A percentile compares a stretch with the other conserved stretches of the same genome.
Conservation (phyloP, 2,888 invertebrate genomes). For the Tiphia femorata region DNA sequence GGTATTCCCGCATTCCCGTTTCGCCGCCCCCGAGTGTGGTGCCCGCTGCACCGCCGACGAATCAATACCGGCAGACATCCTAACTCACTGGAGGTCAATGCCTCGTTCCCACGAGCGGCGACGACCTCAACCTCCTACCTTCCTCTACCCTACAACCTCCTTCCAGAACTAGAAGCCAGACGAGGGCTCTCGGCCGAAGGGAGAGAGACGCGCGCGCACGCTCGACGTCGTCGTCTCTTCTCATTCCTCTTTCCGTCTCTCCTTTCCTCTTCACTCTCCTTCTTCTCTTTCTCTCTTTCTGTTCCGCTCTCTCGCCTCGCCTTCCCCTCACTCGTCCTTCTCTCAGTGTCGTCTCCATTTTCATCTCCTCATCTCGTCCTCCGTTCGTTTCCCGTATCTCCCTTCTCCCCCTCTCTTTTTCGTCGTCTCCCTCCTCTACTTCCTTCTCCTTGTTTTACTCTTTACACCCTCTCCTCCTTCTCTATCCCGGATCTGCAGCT, state of each 20-base stretch:
- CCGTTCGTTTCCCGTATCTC: conserved; percentile 21
- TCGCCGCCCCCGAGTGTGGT: conserved; percentile 53
- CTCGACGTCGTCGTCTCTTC: background rate
- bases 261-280: background rate
- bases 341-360: no score
- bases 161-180: conserved; percentile 56
- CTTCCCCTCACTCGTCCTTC: background rate
- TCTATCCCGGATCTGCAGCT: no score
- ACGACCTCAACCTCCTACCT: conserved; percentile 70
- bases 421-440: conserved; percentile 2
- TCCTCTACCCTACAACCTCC: conserved; percentile 59
- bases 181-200: conserved; percentile 27
- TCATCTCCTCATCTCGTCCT: conserved; percentile 25
- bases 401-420: conserved; percentile 19
- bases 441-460: no score
- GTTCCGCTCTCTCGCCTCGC: no score
- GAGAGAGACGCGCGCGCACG: background rate
- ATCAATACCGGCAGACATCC: conserved; percentile 73
- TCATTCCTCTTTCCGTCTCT: background rate
- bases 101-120: conserved; percentile 73
- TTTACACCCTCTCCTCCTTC: no score
- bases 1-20: conserved; percentile 57
- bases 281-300: no score
- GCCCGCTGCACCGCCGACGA: conserved; percentile 56
- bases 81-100: conserved; percentile 73